These are phyloP conservation scores for Ornithoptera alexandrae DNA, from an alignment of 2,888 invertebrate species.

Conservation along the genomic window DNA sequence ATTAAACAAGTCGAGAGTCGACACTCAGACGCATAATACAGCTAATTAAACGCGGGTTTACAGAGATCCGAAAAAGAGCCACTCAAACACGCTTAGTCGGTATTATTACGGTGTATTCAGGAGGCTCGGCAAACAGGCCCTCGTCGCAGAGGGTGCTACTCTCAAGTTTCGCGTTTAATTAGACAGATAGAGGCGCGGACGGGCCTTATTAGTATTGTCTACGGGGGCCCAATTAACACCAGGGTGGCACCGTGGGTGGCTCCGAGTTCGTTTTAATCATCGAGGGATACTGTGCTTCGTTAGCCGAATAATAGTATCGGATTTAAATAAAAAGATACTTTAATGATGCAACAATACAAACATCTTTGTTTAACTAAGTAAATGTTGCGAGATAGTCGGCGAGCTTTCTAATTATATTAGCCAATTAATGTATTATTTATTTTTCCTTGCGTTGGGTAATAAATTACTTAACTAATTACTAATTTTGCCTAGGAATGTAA, in stretches of 20 bases:
- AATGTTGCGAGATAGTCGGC: conserved; percentile 7
- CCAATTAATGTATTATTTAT: conserved; percentile 20
- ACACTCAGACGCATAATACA: conserved; percentile 77
- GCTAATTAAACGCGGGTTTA: conserved; percentile 79
- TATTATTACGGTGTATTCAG: conserved; percentile 79
- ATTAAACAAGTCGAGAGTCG: conserved; percentile 76
- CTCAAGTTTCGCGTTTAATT: conserved; percentile 80
- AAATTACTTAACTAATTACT: conserved; percentile 28
- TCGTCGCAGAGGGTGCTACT: conserved; percentile 76
- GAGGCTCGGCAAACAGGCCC: conserved; percentile 76
- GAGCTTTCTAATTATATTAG: conserved; percentile 18
- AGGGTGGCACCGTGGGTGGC: conserved; percentile 72
- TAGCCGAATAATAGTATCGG: conserved; percentile 75
- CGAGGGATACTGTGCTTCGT: conserved; percentile 77
- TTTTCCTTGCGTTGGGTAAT: conserved; percentile 10
- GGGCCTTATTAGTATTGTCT: conserved; percentile 81
- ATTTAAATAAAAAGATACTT: conserved; percentile 39
- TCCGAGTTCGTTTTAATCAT: conserved; percentile 77
- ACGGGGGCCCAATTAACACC: conserved; percentile 80
- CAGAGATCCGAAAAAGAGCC: conserved; percentile 79
- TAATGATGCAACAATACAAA: conserved; percentile 18
- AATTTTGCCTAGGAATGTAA: conserved; percentile 28
- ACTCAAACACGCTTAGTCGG: conserved; percentile 79
- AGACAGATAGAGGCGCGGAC: conserved; percentile 80
- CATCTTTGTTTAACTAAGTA: conserved; percentile 8